phyloP scores from a whole-genome alignment of 2,113 vertebrate species.

The Anser cygnoides region DNA sequence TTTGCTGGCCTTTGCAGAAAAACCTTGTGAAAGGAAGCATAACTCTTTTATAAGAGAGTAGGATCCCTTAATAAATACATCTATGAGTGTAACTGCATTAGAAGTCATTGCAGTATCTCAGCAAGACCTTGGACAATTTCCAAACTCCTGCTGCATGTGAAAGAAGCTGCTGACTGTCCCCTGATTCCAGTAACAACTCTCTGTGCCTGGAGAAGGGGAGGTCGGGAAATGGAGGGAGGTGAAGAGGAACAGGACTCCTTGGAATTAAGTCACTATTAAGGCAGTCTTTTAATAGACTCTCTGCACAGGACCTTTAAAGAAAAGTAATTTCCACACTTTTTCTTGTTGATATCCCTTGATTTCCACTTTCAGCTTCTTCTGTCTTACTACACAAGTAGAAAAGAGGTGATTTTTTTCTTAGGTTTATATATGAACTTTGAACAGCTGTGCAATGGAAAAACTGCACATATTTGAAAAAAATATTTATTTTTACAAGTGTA shows the following conservation, averaged over 20 bases:
- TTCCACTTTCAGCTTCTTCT: not conserved
- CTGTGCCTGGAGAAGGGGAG: not conserved
- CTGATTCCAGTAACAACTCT: not conserved
- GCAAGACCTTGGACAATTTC: not conserved
- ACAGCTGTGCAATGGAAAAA: not conserved
- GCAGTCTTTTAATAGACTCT: not conserved
- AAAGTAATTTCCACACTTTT: not conserved
- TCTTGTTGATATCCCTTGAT: not conserved
- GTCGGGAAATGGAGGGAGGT: not conserved
- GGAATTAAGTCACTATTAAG: not conserved
- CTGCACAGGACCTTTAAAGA: not conserved
- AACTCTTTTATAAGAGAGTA: not conserved
- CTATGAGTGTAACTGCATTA: not conserved
- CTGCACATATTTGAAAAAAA: not conserved
- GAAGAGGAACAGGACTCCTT: not conserved
- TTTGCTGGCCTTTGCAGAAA: not conserved
- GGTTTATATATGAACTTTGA: not conserved
- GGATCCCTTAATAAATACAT: not conserved
- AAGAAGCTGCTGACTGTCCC: not conserved
- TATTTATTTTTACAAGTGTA: slow-evolving; percentile 31
- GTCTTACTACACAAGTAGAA: not conserved
- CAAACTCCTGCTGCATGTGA: not conserved
- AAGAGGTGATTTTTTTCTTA: not conserved
- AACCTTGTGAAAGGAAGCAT: not conserved
- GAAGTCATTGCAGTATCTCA: not conserved